Evolutionary conservation across 92 coral and sea anemone genomes (phyloP).

Genomic region (Phenganax marumi): DNA sequence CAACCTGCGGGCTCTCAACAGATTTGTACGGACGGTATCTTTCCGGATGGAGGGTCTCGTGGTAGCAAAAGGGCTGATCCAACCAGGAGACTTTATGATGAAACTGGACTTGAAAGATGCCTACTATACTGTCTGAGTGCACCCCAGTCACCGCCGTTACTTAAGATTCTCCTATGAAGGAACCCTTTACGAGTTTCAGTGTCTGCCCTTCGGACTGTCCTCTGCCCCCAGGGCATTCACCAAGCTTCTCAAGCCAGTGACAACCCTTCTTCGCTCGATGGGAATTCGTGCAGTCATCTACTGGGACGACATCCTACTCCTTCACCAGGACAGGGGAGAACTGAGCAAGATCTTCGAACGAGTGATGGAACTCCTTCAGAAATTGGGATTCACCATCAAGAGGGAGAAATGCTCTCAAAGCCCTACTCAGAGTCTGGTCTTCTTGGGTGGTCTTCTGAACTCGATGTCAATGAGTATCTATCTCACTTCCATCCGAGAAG

Average conservation of each 20-base stretch:
- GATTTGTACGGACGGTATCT: constrained; percentile 48
- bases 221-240: constrained; percentile 44
- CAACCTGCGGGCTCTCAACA: constrained; percentile 43
- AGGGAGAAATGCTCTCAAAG: constrained; percentile 48
- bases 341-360: no score
- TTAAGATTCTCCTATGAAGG: constrained; percentile 25
- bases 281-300: constrained; percentile 45
- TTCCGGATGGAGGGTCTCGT: constrained; percentile 61
- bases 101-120: neutral
- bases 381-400: no score
- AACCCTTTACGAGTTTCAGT: constrained; percentile 48
- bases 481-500: constrained; percentile 36
- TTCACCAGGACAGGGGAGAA: constrained; percentile 14
- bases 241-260: constrained; percentile 17
- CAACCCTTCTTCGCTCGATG: constrained; percentile 47
- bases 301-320: constrained; percentile 38
- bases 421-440: constrained; percentile 46
- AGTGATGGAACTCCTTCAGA: constrained; percentile 35
- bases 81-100: constrained; percentile 42
- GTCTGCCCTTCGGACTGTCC: no score
- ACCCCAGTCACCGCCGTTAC: neutral
- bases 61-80: constrained; percentile 41
- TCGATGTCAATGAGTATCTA: constrained; percentile 35
- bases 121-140: neutral
- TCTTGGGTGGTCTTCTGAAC: constrained; percentile 47